Evolutionary conservation across 2,113 vertebrate genomes (phyloP).

Genomic region (Chloropsis cyanopogon): DNA sequence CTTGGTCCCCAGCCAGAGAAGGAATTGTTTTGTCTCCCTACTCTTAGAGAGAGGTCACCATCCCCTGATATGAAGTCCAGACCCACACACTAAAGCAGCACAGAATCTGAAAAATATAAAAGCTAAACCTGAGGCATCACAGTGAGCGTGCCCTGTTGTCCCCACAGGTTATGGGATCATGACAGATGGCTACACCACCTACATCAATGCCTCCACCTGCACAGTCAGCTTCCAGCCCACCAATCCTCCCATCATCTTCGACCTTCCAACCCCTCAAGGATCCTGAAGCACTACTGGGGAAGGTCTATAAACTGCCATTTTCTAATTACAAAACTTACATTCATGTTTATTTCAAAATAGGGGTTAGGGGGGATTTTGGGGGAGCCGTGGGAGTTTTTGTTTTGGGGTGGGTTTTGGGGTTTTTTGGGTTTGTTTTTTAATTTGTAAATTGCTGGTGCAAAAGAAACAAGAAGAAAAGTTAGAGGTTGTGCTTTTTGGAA

Average conservation of each 20-base stretch:
- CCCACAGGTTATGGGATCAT: conserved; percentile 93
- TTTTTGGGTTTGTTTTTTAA: neutral
- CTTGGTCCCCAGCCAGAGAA: neutral
- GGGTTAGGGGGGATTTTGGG: conserved; percentile 13
- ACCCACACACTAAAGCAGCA: neutral
- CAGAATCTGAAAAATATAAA: neutral
- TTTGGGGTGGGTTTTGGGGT: neutral
- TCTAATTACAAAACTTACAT: conserved; percentile 78
- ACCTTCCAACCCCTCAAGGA: conserved; percentile 93
- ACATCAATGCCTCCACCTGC: conserved; percentile 95
- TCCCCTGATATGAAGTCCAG: neutral
- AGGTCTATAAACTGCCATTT: conserved; percentile 77
- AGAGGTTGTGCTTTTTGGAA: conserved; percentile 82
- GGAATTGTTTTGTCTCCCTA: neutral
- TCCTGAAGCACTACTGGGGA: conserved; percentile 82
- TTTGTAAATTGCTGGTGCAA: conserved; percentile 83
- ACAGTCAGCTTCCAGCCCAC: conserved; percentile 98
- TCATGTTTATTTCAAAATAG: conserved; percentile 81
- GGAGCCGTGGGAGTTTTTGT: neutral
- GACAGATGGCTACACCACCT: conserved; percentile 95
- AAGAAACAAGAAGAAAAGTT: conserved; percentile 49
- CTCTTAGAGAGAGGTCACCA: neutral
- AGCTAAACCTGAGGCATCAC: neutral
- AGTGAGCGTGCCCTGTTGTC: conserved; percentile 43
- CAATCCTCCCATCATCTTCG: conserved; percentile 97